Conservation (phyloP, 2,797 vertebrate species). For the Urophycis tenuis region DNA sequence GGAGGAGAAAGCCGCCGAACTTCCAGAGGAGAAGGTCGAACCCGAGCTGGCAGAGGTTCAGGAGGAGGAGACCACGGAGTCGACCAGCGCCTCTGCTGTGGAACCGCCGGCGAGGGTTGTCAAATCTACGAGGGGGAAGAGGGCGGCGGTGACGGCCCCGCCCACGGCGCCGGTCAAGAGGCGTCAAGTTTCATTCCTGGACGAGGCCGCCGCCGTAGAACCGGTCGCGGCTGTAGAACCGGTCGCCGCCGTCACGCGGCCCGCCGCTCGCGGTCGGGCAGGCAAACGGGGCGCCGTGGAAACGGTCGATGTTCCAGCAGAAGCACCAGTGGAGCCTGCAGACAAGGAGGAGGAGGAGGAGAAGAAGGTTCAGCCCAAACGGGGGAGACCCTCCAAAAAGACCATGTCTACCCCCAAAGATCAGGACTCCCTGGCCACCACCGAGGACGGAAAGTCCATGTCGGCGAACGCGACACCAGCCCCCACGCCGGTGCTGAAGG, state of each 20-base stretch:
- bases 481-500: constrained; percentile 32
- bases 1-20: not conserved
- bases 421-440: not conserved
- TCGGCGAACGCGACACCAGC: constrained; percentile 53
- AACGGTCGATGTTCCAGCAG: constrained; percentile 3
- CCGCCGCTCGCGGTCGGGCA: not conserved
- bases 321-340: constrained; percentile 21
- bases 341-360: constrained; percentile 36
- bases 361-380: constrained; percentile 6
- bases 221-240: constrained; percentile 27
- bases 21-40: constrained; percentile 24
- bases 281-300: not conserved
- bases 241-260: constrained; percentile 8
- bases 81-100: not conserved
- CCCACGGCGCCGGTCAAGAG: constrained; percentile 44
- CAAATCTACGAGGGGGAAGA: constrained; percentile 45
- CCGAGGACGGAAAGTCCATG: constrained; percentile 34
- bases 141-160: constrained; percentile 20
- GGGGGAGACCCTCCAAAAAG: constrained; percentile 22
- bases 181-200: constrained; percentile 20
- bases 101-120: constrained; percentile 18
- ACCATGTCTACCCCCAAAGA: constrained; percentile 16
- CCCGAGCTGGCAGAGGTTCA: constrained; percentile 14
- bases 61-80: constrained; percentile 14
- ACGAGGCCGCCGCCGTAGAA: constrained; percentile 15